These are phyloP conservation scores for Pachyrhynchus sulphureomaculatus DNA, from an alignment of 1,140 invertebrate species.

Conservation along the genomic window DNA sequence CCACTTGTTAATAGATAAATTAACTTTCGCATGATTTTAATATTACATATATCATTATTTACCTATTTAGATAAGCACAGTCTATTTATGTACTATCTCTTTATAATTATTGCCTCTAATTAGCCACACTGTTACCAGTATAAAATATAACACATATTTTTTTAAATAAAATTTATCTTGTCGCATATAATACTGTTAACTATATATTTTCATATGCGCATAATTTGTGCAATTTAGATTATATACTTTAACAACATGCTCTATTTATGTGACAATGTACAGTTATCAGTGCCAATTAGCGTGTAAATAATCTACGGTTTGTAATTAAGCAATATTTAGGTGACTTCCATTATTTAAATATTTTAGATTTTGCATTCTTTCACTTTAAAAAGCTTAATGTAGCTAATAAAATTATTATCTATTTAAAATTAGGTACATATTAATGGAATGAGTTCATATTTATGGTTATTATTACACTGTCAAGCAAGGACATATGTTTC, in stretches of 20 bases:
- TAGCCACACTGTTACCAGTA: neutral
- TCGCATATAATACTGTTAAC: neutral
- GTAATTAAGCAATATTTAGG: neutral
- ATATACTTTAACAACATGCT: slow-evolving; percentile 4
- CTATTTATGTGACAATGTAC: slow-evolving; percentile 16
- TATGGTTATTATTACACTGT: no score
- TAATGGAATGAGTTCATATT: neutral
- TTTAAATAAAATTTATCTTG: neutral
- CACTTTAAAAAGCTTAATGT: neutral
- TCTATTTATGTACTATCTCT: neutral
- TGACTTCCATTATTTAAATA: neutral
- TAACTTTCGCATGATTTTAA: neutral
- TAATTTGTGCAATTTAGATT: slow-evolving; percentile 15
- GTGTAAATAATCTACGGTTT: neutral
- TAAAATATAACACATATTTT: neutral
- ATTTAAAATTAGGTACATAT: neutral
- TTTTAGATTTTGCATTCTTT: neutral
- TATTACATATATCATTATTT: neutral
- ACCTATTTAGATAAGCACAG: neutral
- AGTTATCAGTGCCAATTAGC: slow-evolving; percentile 19
- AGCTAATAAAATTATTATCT: neutral
- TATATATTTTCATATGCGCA: slow-evolving; percentile 18
- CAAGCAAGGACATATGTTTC: no score
- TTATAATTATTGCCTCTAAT: neutral
- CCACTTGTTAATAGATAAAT: no score